Evolutionary conservation across 2,888 invertebrate genomes (phyloP).

Genomic region (Acanthosepion lycidas): DNA sequence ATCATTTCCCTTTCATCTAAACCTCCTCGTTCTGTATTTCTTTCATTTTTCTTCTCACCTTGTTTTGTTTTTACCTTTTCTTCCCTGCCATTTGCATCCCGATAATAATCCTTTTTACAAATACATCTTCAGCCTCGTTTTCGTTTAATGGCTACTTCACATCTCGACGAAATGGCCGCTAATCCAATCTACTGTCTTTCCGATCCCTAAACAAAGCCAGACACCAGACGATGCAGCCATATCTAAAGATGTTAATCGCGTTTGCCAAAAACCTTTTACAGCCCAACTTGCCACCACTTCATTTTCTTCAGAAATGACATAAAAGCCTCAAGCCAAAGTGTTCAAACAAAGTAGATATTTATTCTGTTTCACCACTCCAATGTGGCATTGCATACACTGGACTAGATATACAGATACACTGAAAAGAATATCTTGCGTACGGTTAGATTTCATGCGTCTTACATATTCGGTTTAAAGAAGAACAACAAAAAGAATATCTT

Average conservation of each 20-base stretch:
- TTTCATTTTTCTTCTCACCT: not conserved
- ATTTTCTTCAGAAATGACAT: not conserved
- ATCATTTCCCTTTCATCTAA: no score
- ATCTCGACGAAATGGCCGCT: not conserved
- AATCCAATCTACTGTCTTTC: conserved; percentile 2
- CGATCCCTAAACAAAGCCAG: not conserved
- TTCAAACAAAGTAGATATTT: not conserved
- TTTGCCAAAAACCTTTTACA: not conserved
- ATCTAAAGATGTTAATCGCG: conserved; percentile 16
- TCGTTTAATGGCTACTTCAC: not conserved
- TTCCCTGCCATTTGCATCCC: not conserved
- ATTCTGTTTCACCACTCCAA: not conserved
- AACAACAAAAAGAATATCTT: no score
- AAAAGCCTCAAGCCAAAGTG: not conserved
- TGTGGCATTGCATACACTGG: not conserved
- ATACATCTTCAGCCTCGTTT: not conserved
- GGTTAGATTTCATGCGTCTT: no score
- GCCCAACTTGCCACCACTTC: not conserved
- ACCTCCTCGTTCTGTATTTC: no score
- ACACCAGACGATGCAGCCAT: not conserved
- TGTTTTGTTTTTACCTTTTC: not conserved
- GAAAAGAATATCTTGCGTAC: no score
- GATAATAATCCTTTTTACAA: not conserved
- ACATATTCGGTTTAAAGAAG: no score
- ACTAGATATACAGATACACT: not conserved